These are phyloP conservation scores for Autographa pulchrina DNA, from an alignment of 2,888 invertebrate genomes.

Conservation along the genomic window DNA sequence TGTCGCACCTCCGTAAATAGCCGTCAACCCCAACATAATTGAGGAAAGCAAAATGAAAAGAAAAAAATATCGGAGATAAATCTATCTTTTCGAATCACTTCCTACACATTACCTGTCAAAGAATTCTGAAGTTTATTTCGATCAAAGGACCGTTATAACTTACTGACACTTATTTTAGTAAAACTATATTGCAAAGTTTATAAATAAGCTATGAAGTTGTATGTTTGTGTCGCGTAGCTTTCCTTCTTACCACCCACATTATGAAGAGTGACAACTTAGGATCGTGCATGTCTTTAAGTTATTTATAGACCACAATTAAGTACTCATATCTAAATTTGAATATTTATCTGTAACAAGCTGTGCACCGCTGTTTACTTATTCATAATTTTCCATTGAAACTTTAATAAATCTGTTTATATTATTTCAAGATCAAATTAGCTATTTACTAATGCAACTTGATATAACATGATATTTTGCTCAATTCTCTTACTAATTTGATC, in stretches of 20 bases:
- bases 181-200: neutral
- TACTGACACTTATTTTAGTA: neutral
- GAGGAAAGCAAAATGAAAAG: constrained; percentile 40
- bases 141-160: constrained; percentile 8
- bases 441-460: too few species aligned
- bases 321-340: too few species aligned
- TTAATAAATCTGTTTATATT: too few species aligned
- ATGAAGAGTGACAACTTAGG: neutral
- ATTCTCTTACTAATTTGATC: constrained; percentile 45
- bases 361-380: too few species aligned
- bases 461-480: constrained; percentile 20
- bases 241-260: neutral
- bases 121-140: constrained; percentile 25
- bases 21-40: constrained; percentile 45
- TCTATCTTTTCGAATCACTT: constrained; percentile 38
- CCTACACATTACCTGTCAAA: constrained; percentile 34
- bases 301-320: neutral
- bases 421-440: too few species aligned
- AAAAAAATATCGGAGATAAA: constrained; percentile 49
- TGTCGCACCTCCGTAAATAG: constrained; percentile 46
- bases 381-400: too few species aligned
- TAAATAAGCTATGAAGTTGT: neutral
- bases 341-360: too few species aligned
- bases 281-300: neutral
- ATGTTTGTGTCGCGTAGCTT: neutral